Base-by-base conservation (phyloP, 2,888 invertebrate genomes). In the Apamea epomidion region DNA sequence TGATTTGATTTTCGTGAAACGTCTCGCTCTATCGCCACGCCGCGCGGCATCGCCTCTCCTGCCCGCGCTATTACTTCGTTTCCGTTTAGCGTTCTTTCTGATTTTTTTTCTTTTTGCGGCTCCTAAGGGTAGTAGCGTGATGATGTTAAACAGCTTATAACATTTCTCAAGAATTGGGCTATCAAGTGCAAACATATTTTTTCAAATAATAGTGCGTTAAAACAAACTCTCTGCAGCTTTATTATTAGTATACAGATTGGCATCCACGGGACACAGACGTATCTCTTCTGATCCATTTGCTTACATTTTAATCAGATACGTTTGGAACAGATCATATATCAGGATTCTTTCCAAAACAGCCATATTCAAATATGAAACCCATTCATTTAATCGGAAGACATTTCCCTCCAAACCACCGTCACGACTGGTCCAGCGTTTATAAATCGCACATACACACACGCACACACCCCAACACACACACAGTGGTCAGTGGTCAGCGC, bases 301-400 rank as follows among this genome's bases (percentile, higher is more conserved):
- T 37, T 68, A 16, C 16, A n/a, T 67, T 67, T 42, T 8, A 25
- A 42, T 25, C 37, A 42, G 14, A 16, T 68, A 25, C 25, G 8
- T 68, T 42, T 42, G 8, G 42, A n/a, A n/a, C 10, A 42, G 8
- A 42, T 42, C 51, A 51, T 42, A 64, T 5, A 48, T n/a, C 45
- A 32, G 12, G 14, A 21, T 5, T 12, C 0, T 37, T 45, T n/a
- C 42, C 0, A 71, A 71, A 72, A 48, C 64, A 48, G 51, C n/a
- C 14, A 21, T 85, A 81, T 83, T 84, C 32, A 87, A 74, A 85
- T 85, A 60, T 65, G 37, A 37, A 68, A 64, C 14, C 85, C 69
- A 85, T 81, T 76, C 21, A 65, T 86, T 87, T 75, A 45, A 81
- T 73, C 42, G 65, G 62, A 87, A 87, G 88, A 85, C 85, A 87